Evolutionary conservation across 2,113 vertebrate species (phyloP), one percentile per base, ranked within the genome.

Genomic region (Heteronetta atricapilla): DNA sequence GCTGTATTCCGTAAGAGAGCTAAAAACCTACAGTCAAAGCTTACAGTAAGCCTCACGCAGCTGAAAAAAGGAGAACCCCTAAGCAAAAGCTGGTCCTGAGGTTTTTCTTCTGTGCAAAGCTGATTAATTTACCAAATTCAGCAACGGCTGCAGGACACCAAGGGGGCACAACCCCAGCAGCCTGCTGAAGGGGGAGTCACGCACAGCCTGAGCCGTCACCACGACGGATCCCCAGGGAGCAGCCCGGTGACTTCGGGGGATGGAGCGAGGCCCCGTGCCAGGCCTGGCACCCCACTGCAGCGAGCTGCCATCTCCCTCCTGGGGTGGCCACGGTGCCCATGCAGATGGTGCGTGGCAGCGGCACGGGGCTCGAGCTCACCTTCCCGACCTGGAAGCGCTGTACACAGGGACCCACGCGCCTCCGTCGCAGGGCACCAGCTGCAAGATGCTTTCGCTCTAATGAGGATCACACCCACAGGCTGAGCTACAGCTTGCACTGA

Each of bases 371-470:
- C 13, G 0, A 2, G 48, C 72, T 4, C 8, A 40, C 4, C 19
- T 70, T 40, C 6, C 76, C 22, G 4, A 23, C 59, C 56, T 46
- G 46, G 60, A 8, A 55, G 10, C 2, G 0, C 3, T 26, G 40
- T 3, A 38, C 66, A 7, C 0, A 26, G 76, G 50, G 12, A 13
- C 69, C 21, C 0, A 33, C 1, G 0, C 7, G 84, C 23, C 33
- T 20, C 25, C 48, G 1, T 1, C 7, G 1, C 0, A 2, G 58
- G 46, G 53, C 68, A 73, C n/a, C 52, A 4, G 25, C 40, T 1
- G 28, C 29, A 17, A 7, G 0, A 0, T 3, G 68, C 80, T 40
- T 15, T 31, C 2, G 0, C 63, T 1, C 1, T 4, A 8, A 23
- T 0, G 42, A 60, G 75, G 42, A 64, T 10, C 12, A 0, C 42